A percentile compares a stretch with the other conserved stretches of the same genome.
These are phyloP conservation scores for Coryphaenoides rupestris DNA, from an alignment of 2,113 vertebrate species.

Conservation along the genomic window DNA sequence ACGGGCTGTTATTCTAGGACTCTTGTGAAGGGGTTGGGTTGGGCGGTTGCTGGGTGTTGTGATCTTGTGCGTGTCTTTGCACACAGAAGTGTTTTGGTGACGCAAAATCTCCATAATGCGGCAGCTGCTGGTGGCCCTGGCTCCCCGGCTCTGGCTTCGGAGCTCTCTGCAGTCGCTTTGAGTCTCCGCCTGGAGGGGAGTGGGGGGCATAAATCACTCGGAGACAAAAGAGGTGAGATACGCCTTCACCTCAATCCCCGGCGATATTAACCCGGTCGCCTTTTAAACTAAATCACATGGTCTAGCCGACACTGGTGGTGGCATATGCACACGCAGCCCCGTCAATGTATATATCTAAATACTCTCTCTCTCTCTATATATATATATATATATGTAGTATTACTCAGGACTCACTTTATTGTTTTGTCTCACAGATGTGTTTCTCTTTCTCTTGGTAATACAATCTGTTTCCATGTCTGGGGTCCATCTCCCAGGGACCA, in stretches of 20 bases:
- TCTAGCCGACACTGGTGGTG: constrained; percentile 14
- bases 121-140: constrained; percentile 30
- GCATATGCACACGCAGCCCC: background rate
- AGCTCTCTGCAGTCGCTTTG: constrained; percentile 15
- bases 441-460: too few species aligned
- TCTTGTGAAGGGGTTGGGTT: constrained; percentile 46
- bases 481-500: too few species aligned
- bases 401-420: too few species aligned
- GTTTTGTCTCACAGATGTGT: too few species aligned
- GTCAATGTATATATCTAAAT: too few species aligned
- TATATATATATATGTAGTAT: too few species aligned
- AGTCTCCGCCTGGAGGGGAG: constrained; percentile 20
- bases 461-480: too few species aligned
- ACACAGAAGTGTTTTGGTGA: constrained; percentile 46
- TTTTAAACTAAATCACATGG: constrained; percentile 27
- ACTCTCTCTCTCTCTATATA: too few species aligned
- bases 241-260: constrained; percentile 14
- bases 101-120: constrained; percentile 47
- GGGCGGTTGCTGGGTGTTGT: constrained; percentile 37
- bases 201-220: constrained; percentile 29
- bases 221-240: constrained; percentile 27
- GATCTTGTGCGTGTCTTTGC: constrained; percentile 39
- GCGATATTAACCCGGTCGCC: constrained; percentile 21
- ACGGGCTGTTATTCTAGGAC: constrained; percentile 46
- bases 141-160: background rate